These are phyloP conservation scores for Panthera tigris DNA, from an alignment of 2,113 vertebrate genomes.

Conservation along the genomic window DNA sequence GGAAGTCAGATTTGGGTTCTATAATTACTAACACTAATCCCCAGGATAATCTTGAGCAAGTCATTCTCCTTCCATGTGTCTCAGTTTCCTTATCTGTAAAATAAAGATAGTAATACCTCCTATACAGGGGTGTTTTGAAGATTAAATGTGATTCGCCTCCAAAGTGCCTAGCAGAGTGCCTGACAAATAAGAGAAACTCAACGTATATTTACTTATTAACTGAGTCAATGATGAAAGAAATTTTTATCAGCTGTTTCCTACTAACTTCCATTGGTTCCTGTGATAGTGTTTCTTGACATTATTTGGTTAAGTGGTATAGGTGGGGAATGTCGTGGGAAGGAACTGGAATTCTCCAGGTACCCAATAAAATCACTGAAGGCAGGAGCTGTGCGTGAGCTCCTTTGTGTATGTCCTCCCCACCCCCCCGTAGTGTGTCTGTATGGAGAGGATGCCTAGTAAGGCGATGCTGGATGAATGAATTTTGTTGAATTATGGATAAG, in stretches of 20 bases:
- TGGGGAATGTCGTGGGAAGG: too few relatives aligned
- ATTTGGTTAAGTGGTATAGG: neutral
- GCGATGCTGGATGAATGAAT: neutral
- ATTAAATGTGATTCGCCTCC: neutral
- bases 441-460: neutral
- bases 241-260: neutral
- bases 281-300: neutral
- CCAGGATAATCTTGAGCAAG: neutral
- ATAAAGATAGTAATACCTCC: neutral
- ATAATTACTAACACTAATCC: neutral
- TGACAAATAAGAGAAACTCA: neutral
- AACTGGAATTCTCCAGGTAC: neutral
- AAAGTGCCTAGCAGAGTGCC: neutral
- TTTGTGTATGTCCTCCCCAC: neutral
- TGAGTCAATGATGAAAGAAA: neutral
- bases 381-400: neutral
- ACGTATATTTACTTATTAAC: neutral
- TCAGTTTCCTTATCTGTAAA: neutral
- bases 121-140: neutral
- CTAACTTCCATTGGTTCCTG: neutral
- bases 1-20: neutral
- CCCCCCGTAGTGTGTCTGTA: accelerated
- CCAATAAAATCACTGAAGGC: neutral
- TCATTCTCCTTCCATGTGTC: neutral
- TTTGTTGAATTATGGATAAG: neutral